Evolutionary conservation across 1,140 invertebrate species (phyloP).

Genomic region (Sarcophaga peregrina): DNA sequence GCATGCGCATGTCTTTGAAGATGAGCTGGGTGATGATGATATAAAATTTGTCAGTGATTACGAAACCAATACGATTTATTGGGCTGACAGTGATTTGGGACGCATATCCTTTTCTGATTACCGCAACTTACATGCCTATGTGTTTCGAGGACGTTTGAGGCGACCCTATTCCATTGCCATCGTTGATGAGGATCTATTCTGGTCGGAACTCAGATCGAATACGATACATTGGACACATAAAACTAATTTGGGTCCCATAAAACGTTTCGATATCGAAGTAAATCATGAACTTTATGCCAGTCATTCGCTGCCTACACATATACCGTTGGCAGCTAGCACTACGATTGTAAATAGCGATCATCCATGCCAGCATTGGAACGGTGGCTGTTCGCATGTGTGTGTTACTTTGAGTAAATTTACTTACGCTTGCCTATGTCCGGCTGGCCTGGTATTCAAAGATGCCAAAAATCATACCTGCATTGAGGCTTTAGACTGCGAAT

Average conservation of each 20-base stretch:
- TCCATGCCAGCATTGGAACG: slow-evolving; percentile 73
- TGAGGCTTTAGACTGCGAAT: slow-evolving; percentile 67
- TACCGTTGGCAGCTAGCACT: slow-evolving; percentile 51
- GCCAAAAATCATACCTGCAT: slow-evolving; percentile 69
- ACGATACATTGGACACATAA: slow-evolving; percentile 73
- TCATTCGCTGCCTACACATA: slow-evolving; percentile 45
- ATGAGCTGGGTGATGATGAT: slow-evolving; percentile 63
- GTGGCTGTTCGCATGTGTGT: slow-evolving; percentile 81
- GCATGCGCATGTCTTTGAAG: slow-evolving; percentile 68
- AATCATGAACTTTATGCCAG: slow-evolving; percentile 37
- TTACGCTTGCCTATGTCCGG: slow-evolving; percentile 73
- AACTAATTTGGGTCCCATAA: slow-evolving; percentile 60
- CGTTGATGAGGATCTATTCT: slow-evolving; percentile 72
- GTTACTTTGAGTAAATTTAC: slow-evolving; percentile 59
- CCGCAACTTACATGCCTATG: slow-evolving; percentile 55
- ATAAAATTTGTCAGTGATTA: slow-evolving; percentile 53
- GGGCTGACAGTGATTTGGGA: slow-evolving; percentile 59
- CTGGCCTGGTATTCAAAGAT: slow-evolving; percentile 68
- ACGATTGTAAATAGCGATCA: slow-evolving; percentile 62
- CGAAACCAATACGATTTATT: slow-evolving; percentile 52
- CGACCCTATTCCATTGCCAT: slow-evolving; percentile 70
- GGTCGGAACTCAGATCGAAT: slow-evolving; percentile 69
- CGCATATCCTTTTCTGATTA: slow-evolving; percentile 59
- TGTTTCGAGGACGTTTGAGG: slow-evolving; percentile 59
- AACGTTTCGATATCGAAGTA: slow-evolving; percentile 55